These are phyloP conservation scores for Catamblyrhynchus diadema DNA, from an alignment of 2,797 vertebrate genomes.

Conservation along the genomic window DNA sequence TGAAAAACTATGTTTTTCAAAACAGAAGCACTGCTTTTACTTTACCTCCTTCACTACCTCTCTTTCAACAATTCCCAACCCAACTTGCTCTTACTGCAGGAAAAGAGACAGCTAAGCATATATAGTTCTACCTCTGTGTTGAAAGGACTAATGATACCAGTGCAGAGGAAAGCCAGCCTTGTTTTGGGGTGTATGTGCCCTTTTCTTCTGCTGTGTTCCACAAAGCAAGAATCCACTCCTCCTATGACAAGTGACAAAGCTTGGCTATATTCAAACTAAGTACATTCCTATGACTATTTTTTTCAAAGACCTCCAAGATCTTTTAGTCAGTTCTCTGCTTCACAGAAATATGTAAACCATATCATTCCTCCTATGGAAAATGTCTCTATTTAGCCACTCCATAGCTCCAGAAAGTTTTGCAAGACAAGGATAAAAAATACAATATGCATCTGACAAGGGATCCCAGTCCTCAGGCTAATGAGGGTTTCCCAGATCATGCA, in stretches of 20 bases:
- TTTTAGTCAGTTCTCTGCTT: not conserved
- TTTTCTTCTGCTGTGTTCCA: not conserved
- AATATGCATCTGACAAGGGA: not conserved
- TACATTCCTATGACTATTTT: not conserved
- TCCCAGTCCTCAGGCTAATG: not conserved
- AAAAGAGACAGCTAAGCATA: not conserved
- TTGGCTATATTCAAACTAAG: not conserved
- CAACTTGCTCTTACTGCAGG: not conserved
- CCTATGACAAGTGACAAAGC: not conserved
- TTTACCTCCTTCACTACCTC: not conserved
- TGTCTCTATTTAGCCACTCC: not conserved
- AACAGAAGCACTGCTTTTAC: conserved; percentile 14
- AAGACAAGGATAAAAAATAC: not conserved
- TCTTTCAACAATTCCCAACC: not conserved
- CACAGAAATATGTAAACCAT: not conserved
- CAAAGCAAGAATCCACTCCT: not conserved
- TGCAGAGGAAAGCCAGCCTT: not conserved
- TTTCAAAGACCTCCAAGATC: not conserved
- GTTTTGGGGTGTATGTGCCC: not conserved
- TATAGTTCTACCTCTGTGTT: not conserved
- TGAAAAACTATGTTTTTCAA: conserved; percentile 3
- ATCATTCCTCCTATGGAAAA: not conserved
- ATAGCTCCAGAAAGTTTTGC: not conserved
- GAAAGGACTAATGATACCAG: not conserved
- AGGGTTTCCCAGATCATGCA: not conserved